Evolutionary conservation across 2,888 invertebrate species (phyloP).

Genomic region (Trissonchulus sp.): DNA sequence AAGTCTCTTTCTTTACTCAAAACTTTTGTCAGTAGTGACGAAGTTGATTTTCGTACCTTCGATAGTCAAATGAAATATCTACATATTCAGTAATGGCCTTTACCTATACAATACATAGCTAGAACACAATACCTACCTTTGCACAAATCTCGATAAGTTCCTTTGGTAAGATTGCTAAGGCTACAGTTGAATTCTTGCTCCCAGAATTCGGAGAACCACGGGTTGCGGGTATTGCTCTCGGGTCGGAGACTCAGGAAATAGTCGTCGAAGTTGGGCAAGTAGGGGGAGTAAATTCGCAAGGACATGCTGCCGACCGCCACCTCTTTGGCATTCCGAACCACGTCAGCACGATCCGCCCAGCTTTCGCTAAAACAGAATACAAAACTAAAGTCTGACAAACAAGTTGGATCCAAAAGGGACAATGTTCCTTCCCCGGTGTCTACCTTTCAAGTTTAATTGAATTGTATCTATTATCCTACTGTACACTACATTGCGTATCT

Average conservation of each 20-base stretch:
- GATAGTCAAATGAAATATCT: too few species aligned
- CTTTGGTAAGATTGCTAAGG: not conserved
- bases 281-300: conserved; percentile 68
- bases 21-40: too few species aligned
- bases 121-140: not conserved
- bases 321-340: conserved; percentile 63
- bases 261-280: conserved; percentile 59
- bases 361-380: conserved; percentile 61
- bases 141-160: not conserved
- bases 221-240: conserved; percentile 63
- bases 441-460: too few species aligned
- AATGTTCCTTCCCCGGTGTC: too few species aligned
- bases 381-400: too few species aligned
- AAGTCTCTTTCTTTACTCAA: too few species aligned
- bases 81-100: too few species aligned
- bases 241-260: conserved; percentile 37
- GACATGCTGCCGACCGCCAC: conserved; percentile 68
- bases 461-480: too few species aligned
- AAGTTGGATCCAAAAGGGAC: too few species aligned
- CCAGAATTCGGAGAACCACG: conserved; percentile 72
- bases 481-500: too few species aligned
- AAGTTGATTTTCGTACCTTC: too few species aligned
- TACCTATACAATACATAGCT: too few species aligned
- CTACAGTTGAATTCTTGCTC: conserved; percentile 65
- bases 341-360: conserved; percentile 69